These are phyloP conservation scores for Eristalis arbustorum DNA, from an alignment of 2,888 invertebrate species.

Conservation along the genomic window DNA sequence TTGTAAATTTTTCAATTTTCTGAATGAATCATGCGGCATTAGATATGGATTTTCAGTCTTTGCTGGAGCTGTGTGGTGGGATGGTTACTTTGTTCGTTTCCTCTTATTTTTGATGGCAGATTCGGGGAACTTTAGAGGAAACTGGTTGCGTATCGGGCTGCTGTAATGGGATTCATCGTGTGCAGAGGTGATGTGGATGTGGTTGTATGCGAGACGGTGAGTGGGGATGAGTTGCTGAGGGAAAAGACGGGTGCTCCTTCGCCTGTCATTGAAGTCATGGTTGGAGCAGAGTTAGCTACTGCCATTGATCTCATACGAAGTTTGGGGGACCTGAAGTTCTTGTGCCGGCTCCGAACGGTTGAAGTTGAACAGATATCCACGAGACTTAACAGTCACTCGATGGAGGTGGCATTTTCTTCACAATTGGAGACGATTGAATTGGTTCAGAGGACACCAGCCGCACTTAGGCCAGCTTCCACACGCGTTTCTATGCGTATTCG, in stretches of 20 bases:
- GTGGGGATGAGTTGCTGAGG: neutral
- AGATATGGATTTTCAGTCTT: neutral
- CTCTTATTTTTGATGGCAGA: neutral
- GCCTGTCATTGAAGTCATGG: too few species aligned
- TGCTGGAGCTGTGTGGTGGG: neutral
- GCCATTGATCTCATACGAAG: too few species aligned
- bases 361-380: too few species aligned
- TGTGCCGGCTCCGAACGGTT: too few species aligned
- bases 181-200: neutral
- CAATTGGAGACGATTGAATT: too few species aligned
- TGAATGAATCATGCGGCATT: constrained; percentile 31
- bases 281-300: too few species aligned
- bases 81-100: neutral
- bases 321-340: too few species aligned
- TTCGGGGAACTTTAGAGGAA: neutral
- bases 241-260: neutral
- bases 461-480: too few species aligned
- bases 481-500: too few species aligned
- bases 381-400: too few species aligned
- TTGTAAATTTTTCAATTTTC: constrained; percentile 63
- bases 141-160: neutral
- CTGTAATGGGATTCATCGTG: neutral
- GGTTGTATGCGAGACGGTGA: neutral
- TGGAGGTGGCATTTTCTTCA: too few species aligned
- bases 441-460: too few species aligned